Evolutionary conservation across 2,888 invertebrate species (phyloP), one percentile per base, ranked within the genome.

Genomic region (Ephialtes manifestator): DNA sequence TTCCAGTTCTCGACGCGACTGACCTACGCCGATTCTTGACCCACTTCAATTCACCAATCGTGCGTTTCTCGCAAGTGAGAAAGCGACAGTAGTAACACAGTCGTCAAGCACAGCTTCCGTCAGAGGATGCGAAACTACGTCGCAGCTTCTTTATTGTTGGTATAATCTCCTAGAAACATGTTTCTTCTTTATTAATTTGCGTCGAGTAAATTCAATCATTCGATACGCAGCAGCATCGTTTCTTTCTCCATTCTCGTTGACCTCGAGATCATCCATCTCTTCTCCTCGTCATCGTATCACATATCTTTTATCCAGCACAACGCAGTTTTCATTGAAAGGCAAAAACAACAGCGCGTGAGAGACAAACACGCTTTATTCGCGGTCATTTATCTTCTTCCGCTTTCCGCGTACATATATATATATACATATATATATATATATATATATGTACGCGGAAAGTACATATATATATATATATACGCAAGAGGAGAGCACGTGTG

Each of bases 21-120:
- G 90, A 90, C 90, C 91, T 90, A 90, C 89, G 90, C 87, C 88
- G 89, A 87, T 89, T 71, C 67, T 87, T 87, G 90, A 89, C 91
- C 91, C 85, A 91, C 88, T 90, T 91, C 58, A 76, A 78, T 67
- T 46, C n/a, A 18, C 46, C 24, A 20, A 46, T 60, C 15, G 24
- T 15, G 31, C 2, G 20, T 67, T 46, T 67, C 46, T 1, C 65
- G 46, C 46, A 20, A 65, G 43, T 0, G 35, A 43, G 60, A 28
- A 18, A 51, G 15, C 18, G 63, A 39, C 15, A 39, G 65, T 39
- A 39, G 65, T 39, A 39, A 24, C 24, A 24, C 24, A 24, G 20
- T 39, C 20, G 18, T 65, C 43, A 20, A 20, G 11, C 58, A 18
- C 15, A 18, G 10, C 20, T 39, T 65, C 65, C 65, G 43, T 20